Evolutionary conservation across 2,797 vertebrate species (phyloP), one percentile per base, ranked within the genome.

Genomic region (Cirrhinus molitorella): DNA sequence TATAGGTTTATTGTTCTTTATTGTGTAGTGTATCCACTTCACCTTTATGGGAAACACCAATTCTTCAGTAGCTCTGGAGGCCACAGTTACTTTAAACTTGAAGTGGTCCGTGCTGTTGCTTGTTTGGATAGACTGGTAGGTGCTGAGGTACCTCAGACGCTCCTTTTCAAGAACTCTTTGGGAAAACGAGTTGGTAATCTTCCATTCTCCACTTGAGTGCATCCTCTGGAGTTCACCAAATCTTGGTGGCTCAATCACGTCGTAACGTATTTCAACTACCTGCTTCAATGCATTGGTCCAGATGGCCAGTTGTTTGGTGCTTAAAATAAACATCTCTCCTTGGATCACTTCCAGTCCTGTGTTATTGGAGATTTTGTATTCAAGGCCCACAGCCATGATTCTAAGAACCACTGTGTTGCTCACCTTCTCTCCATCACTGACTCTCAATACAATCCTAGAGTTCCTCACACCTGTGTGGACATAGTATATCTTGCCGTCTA

Each of bases 321-420:
- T 91, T 87, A 98, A 96, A 78, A 96, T 80, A 87, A 91, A 90
- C 0, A 76, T 66, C 81, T 91, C 91, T 83, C 96, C 96, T 89
- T 97, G 97, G 43, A 88, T 87, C 0, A 97, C 89, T 47, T 92
- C 88, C 82, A 97, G 87, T 23, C 96, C 95, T 0, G 95, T 97
- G 88, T 95, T 96, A 87, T 93, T 96, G 51, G 90, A 90, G 80
- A 98, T 90, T 90, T 93, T 94, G 89, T 95, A 97, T 85, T 97
- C 93, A 85, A 96, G 91, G 8, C 93, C 90, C 80, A 97, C 66
- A 11, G 96, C 95, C 92, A 96, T 94, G 83, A 99, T 90, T 81
- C 95, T 90, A 51, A 98, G 91, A 61, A 99, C 96, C 11, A 96
- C 95, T 0, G 96, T 97, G 88, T 97, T 98, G 91, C 97, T 98